Evolutionary conservation across 2,888 invertebrate genomes (phyloP), one percentile per base, ranked within the genome.

Genomic region (Bombylius major): DNA sequence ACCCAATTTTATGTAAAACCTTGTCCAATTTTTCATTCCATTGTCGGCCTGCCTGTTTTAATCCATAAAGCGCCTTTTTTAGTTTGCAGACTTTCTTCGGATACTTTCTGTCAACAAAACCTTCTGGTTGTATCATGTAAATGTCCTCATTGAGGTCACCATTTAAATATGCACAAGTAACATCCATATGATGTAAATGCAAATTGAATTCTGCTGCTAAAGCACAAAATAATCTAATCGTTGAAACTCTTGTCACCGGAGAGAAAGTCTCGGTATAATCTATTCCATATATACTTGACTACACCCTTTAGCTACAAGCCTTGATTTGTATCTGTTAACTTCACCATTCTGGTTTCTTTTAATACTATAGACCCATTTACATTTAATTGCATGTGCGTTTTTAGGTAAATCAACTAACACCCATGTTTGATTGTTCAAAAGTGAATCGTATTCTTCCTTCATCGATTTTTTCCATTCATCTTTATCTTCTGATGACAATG

Each of bases 31-130:
- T 62, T 12, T 47, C 47, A 44, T 65, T 62, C 62, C 63, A 64
- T 36, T 64, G 59, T 3, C 64, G 56, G 3, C 62, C 61, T n/a
- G 59, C 56, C 46, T 65, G 65, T 48, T 62, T 63, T 12, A 66
- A 53, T 4, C 63, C 63, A 48, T 64, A 64, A 5, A 65, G 50
- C 0, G 62, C 57, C 50, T 63, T 65, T 6, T 61, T 55, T 5
- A 64, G 55, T 45, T 56, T 61, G 42, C 64, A 52, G 1, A 64
- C 62, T 6, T 54, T 23, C 23, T 23, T 3, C 23, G 23, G 23
- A 56, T 56, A 14, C 11, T 42, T 5, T 34, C 45, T 4, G 36
- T 58, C 48, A 47, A 42, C 14, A 32, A 60, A 62, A 6, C 50
- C 14, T 32, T 61, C 59, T 0, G 59, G 62, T 36, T 63, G 64